Percentiles rank a stretch among this genome's conserved stretches.
Evolutionary conservation across 2,797 vertebrate genomes (phyloP).

Genomic region (Brachyrhaphis roseni): DNA sequence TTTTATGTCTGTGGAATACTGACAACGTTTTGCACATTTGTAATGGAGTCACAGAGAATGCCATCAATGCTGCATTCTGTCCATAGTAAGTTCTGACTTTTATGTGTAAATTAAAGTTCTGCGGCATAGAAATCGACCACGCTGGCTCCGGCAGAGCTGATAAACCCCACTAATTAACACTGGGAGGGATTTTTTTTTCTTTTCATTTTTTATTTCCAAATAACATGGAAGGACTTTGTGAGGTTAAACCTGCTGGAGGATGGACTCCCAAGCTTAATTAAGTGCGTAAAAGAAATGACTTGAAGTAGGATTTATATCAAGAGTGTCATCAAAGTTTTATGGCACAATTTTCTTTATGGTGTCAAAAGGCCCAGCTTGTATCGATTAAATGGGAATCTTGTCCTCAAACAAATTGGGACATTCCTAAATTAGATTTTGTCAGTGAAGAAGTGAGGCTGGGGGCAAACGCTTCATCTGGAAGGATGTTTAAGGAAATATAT

Average conservation of each 20-base stretch:
- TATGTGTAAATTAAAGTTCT: no score
- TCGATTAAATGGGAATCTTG: constrained; percentile 54
- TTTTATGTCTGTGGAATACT: no score
- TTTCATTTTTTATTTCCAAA: constrained; percentile 30
- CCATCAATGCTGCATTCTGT: not conserved
- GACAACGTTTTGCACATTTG: no score
- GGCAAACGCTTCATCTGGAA: not conserved
- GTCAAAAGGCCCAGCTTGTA: constrained; percentile 45
- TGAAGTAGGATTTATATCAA: constrained; percentile 37
- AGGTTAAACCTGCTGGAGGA: constrained; percentile 40
- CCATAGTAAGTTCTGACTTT: not conserved
- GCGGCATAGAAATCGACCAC: not conserved
- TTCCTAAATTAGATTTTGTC: constrained; percentile 46
- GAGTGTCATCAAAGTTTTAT: constrained; percentile 59
- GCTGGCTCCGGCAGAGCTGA: not conserved
- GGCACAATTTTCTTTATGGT: constrained; percentile 57
- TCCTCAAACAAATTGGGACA: constrained; percentile 58
- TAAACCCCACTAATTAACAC: constrained; percentile 29
- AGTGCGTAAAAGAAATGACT: constrained; percentile 49
- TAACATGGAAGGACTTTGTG: constrained; percentile 34
- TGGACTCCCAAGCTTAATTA: constrained; percentile 36
- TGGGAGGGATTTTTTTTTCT: not conserved
- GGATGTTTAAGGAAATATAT: not conserved
- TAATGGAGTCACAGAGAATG: no score
- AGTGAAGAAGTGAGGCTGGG: constrained; percentile 8